Evolutionary conservation across 1,140 invertebrate species (phyloP), one percentile per base, ranked within the genome.

Genomic region (Caenorhabditis latens): DNA sequence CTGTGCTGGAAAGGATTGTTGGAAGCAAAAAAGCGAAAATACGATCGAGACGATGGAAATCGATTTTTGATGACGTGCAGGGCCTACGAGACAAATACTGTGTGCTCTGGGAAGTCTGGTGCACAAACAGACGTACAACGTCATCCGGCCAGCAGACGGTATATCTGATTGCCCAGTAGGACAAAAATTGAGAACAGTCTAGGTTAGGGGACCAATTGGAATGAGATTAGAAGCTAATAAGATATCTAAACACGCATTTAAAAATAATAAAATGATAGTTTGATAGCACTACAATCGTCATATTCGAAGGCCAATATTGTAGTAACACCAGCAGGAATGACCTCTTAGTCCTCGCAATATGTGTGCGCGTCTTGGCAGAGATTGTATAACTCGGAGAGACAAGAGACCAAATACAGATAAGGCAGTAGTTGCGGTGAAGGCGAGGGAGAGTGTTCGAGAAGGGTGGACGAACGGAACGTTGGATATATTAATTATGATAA

Each of bases 271-370:
- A 48, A 46, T 71, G 19, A 14, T 9, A 71, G 19, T 46, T n/a
- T 79, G 71, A 50, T 79, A 79, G n/a, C 71, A 79, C 7, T 13
- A 53, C 71, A 53, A 79, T 79, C 43, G 46, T 79, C 46, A 79
- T 79, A 79, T 50, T 79, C 19, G 46, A 79, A 32, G 71, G n/a
- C 46, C 46, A 79, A 79, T 79, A 79, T 79, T 79, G 71, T 79
- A 79, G 71, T 79, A 46, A 50, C 71, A 79, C 71, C 71, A 79
- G 71, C 43, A 53, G 53, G 50, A 46, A 79, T 79, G 71, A 79
- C 71, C 71, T 79, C 46, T 79, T 79, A 79, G 71, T 6, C 71
- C 71, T 14, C 71, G 71, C 71, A 79, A 79, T 79, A 79, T 79
- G 71, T 79, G 71, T 79, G 43, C 65, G 65, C 71, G n/a, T 50